Evolutionary conservation across 1,140 invertebrate genomes (phyloP).

Genomic region (Mya arenaria): DNA sequence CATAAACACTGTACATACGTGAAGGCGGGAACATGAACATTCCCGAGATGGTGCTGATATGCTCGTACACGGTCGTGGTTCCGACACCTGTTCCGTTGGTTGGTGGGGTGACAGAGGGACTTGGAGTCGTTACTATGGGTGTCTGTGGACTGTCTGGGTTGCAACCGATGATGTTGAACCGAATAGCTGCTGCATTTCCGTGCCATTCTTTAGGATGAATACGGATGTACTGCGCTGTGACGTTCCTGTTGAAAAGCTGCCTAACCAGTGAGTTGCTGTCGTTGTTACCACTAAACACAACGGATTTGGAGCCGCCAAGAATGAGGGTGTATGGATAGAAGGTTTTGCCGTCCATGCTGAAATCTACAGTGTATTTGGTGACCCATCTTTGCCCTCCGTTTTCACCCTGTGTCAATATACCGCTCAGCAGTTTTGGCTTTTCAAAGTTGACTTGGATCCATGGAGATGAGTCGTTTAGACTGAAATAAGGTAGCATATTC

Average conservation of each 20-base stretch:
- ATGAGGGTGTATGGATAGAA: slow-evolving; percentile 61
- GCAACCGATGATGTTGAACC: slow-evolving; percentile 67
- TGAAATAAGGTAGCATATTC: slow-evolving; percentile 10
- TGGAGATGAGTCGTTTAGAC: slow-evolving; percentile 49
- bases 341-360: slow-evolving; percentile 73
- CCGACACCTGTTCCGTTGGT: background rate
- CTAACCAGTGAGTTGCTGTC: slow-evolving; percentile 38
- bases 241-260: slow-evolving; percentile 62
- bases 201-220: slow-evolving; percentile 49
- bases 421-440: slow-evolving; percentile 76
- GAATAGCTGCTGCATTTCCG: slow-evolving; percentile 46
- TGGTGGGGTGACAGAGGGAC: background rate
- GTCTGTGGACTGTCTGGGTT: slow-evolving; percentile 35
- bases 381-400: slow-evolving; percentile 72
- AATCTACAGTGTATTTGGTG: slow-evolving; percentile 71
- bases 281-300: slow-evolving; percentile 60
- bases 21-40: slow-evolving; percentile 13
- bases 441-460: slow-evolving; percentile 76
- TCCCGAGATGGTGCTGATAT: slow-evolving; percentile 14
- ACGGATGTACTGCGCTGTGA: slow-evolving; percentile 65
- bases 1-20: no score
- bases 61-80: background rate
- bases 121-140: background rate
- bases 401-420: slow-evolving; percentile 66
- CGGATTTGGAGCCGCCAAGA: slow-evolving; percentile 30